Base-by-base conservation (phyloP, 2,113 vertebrate genomes). In the Aleadryas rufinucha region DNA sequence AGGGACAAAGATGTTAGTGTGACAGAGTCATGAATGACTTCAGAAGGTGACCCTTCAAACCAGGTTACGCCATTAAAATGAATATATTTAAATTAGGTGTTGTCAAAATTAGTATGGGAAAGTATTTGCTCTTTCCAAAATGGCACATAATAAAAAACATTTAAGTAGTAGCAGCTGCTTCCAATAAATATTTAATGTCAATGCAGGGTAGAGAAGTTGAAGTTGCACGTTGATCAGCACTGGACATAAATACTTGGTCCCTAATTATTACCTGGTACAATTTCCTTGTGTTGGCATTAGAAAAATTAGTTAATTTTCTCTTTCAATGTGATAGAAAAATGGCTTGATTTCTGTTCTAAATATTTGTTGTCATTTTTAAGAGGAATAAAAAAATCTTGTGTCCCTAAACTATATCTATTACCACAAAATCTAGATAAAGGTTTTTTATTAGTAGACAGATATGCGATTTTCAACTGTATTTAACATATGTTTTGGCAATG, bases 1-100 rank as follows among this genome's bases (percentile, higher is more conserved):
- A 39, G 64, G 80, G 70, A 96, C 63, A 97, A 95, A 87, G 94
- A 87, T 93, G 88, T 98, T 97, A 98, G 95, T 86, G 57, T 42
- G 72, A 88, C 78, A 82, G 68, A 64, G 53, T 70, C 56, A 66
- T 28, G 39, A 88, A 74, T 74, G 35, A 68, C 33, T 90, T 80
- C 69, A 88, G 85, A 92, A 80, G 37, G 37, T 75, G 84, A 84
- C 27, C 39, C 54, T 89, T 89, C 68, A 77, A 92, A 75, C 6
- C 16, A 79, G 21, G 33, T 65, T 96, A 83, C 24, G 54, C 11
- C 11, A 31, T n/a, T 59, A 59, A 63, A 95, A 92, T 81, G 0
- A 83, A 2, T 64, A 56, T 15, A 21, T 44, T 65, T 61, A 69
- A n/a, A 65, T 76, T 47, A 88, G 47, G 6, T 28, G 19, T 24